Percentiles rank a stretch among this genome's conserved stretches.
These are phyloP conservation scores for Orius insidiosus DNA, from an alignment of 1,140 invertebrate genomes.

Conservation along the genomic window DNA sequence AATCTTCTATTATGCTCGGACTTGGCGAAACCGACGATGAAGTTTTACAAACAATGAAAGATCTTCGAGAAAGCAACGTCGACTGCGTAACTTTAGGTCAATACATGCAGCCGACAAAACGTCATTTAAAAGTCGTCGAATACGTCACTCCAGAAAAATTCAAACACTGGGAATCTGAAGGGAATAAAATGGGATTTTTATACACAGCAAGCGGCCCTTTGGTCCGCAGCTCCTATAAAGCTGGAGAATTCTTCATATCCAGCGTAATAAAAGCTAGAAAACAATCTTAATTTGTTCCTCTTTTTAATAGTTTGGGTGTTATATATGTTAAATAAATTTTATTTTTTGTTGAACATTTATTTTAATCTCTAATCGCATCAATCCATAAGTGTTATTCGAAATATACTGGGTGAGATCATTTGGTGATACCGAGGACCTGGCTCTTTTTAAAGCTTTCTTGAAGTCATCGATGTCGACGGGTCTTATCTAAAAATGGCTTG, in stretches of 20 bases:
- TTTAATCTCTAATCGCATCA: constrained; percentile 24
- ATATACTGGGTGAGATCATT: constrained; percentile 64
- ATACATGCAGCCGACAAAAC: constrained; percentile 98
- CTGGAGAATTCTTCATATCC: constrained; percentile 80
- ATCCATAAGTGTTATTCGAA: constrained; percentile 71
- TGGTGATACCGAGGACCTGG: constrained; percentile 67
- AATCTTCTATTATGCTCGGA: constrained; percentile 97
- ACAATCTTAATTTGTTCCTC: too few relatives aligned
- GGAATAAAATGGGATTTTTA: constrained; percentile 77
- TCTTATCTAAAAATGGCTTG: too few relatives aligned
- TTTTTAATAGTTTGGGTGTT: too few relatives aligned
- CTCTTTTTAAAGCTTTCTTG: constrained; percentile 49
- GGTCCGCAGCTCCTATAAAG: constrained; percentile 93
- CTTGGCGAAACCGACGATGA: constrained; percentile 88
- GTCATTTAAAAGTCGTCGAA: constrained; percentile 88
- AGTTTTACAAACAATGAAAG: constrained; percentile 70
- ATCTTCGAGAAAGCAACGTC: constrained; percentile 60
- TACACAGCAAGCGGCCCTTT: constrained; percentile 96
- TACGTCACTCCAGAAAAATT: constrained; percentile 95
- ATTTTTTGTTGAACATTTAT: too few relatives aligned
- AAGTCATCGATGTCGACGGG: constrained; percentile 67
- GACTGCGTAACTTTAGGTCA: constrained; percentile 95
- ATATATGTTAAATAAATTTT: too few relatives aligned
- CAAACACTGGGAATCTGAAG: constrained; percentile 72
- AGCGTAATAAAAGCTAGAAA: constrained; percentile 39